These are phyloP conservation scores for Manis javanica DNA, from an alignment of 2,797 vertebrate species.

Conservation along the genomic window DNA sequence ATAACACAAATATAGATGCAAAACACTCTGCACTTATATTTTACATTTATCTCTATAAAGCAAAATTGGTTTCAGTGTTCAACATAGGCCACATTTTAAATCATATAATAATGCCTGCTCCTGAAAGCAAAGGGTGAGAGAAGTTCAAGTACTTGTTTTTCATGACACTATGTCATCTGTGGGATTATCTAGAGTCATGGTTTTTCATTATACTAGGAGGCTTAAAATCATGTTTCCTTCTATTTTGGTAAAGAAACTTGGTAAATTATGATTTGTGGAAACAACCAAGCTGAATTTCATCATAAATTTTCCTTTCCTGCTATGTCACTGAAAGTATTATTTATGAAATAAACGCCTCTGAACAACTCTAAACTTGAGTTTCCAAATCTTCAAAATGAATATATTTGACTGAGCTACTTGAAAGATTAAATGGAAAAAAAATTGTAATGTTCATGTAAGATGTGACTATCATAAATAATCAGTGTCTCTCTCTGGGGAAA, in stretches of 20 bases:
- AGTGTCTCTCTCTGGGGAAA: background rate
- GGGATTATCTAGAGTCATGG: background rate
- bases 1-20: background rate
- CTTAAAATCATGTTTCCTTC: background rate
- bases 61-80: background rate
- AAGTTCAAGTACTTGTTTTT: background rate
- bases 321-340: background rate
- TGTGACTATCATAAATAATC: background rate
- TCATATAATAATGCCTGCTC: background rate
- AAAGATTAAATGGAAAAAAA: background rate
- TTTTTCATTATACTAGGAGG: background rate
- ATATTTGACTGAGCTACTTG: background rate
- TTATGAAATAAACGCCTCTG: background rate
- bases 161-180: background rate
- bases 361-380: background rate
- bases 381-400: slow-evolving; percentile 18
- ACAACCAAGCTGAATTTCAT: background rate
- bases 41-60: background rate
- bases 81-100: background rate
- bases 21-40: background rate
- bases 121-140: background rate
- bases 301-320: background rate
- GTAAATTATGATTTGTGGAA: background rate
- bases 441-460: background rate
- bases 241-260: background rate